Conservation (phyloP, 1,140 invertebrate genomes). For the Cyclina sinensis region DNA sequence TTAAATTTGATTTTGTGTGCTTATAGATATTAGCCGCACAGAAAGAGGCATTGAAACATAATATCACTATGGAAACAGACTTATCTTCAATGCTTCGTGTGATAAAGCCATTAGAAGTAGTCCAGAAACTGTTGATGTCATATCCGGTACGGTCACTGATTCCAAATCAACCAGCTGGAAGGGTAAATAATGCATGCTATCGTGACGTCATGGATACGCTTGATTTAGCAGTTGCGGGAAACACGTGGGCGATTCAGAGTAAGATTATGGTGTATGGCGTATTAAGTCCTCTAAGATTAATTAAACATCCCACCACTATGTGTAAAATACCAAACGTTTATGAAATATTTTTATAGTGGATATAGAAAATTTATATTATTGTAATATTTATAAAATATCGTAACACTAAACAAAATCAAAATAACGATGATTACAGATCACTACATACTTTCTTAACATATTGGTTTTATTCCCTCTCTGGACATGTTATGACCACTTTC, state of each 20-base stretch:
- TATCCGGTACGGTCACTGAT: not conserved
- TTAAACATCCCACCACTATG: no score
- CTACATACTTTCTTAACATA: no score
- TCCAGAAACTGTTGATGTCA: not conserved
- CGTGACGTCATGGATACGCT: constrained; percentile 19
- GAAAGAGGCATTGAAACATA: not conserved
- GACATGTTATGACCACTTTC: no score
- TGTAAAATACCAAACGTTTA: no score
- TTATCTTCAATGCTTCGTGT: not conserved
- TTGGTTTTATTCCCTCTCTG: no score
- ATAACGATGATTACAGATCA: not conserved
- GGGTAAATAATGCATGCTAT: constrained; percentile 35
- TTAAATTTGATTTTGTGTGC: not conserved
- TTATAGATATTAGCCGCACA: not conserved
- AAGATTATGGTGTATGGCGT: not conserved
- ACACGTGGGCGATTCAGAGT: constrained; percentile 51
- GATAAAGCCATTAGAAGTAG: not conserved
- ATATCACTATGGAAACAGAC: not conserved
- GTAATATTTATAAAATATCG: no score
- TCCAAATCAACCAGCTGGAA: not conserved
- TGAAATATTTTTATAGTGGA: no score
- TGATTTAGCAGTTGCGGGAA: constrained; percentile 3
- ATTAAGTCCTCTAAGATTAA: no score
- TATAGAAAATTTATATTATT: no score
- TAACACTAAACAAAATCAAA: no score